Conservation (phyloP, 2,113 vertebrate species). For the Tragelaphus scriptus region DNA sequence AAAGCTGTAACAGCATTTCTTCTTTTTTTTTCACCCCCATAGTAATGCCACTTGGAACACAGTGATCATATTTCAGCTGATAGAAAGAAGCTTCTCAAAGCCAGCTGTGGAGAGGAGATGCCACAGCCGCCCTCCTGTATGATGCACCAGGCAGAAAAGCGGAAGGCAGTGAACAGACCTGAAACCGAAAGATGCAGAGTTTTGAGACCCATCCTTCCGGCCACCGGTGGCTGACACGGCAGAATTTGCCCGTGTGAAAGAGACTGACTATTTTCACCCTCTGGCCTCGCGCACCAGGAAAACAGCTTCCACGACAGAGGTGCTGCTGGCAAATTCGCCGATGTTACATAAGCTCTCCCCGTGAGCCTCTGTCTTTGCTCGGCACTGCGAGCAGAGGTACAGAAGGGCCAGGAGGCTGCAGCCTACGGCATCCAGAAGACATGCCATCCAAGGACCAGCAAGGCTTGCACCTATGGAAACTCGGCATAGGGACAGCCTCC, state of each 20-base stretch:
- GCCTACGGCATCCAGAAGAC: neutral
- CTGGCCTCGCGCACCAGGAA: neutral
- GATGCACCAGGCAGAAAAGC: neutral
- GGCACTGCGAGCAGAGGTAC: neutral
- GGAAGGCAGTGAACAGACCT: neutral
- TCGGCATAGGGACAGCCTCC: neutral
- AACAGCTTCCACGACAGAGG: neutral
- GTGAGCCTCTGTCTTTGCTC: neutral
- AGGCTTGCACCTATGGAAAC: neutral
- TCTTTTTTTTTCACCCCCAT: neutral
- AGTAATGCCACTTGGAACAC: neutral
- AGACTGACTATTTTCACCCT: neutral
- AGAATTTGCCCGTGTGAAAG: neutral
- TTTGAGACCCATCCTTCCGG: neutral
- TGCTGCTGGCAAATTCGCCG: no score
- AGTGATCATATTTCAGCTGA: neutral
- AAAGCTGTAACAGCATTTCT: neutral
- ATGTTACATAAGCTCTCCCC: neutral
- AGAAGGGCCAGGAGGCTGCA: neutral
- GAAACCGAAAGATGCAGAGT: accelerated
- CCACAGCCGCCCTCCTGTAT: neutral
- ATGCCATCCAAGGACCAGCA: accelerated
- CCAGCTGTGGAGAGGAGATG: neutral
- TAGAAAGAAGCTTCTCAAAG: neutral
- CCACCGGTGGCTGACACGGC: neutral